Conservation (phyloP, 2,888 invertebrate species). For the Agrochola litura region DNA sequence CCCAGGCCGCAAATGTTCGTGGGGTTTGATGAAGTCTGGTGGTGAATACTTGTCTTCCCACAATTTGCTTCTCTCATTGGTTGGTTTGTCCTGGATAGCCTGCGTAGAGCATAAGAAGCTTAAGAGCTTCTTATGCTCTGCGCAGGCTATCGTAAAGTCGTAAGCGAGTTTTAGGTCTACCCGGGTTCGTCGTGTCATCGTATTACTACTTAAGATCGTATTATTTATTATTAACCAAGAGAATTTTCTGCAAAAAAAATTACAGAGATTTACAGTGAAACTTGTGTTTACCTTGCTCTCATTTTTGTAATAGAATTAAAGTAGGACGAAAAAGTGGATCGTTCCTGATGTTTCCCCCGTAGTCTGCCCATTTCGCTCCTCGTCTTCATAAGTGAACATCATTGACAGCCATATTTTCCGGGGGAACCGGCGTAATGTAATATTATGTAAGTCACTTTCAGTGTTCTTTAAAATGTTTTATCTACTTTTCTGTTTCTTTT, state of each 20-base stretch:
- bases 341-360: constrained; percentile 15
- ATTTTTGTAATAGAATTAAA: constrained; percentile 39
- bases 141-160: too few relatives aligned
- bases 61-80: background rate
- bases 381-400: constrained; percentile 49
- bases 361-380: constrained; percentile 41
- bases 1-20: background rate
- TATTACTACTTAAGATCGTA: background rate
- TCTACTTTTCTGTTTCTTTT: constrained; percentile 1
- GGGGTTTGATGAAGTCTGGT: background rate
- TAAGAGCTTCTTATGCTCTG: too few relatives aligned
- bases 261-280: constrained; percentile 9
- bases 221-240: background rate
- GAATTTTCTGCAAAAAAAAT: background rate
- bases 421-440: constrained; percentile 18
- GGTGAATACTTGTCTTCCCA: background rate
- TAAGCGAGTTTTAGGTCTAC: background rate
- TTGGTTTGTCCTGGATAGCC: background rate
- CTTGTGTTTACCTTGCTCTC: constrained; percentile 19
- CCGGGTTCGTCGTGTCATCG: background rate
- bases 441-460: constrained; percentile 15
- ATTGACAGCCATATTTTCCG: constrained; percentile 46
- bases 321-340: constrained; percentile 17
- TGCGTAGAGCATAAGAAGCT: background rate
- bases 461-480: constrained; percentile 15